phyloP scores from a whole-genome alignment of 2,797 vertebrate species.

The Lepus townsendii region DNA sequence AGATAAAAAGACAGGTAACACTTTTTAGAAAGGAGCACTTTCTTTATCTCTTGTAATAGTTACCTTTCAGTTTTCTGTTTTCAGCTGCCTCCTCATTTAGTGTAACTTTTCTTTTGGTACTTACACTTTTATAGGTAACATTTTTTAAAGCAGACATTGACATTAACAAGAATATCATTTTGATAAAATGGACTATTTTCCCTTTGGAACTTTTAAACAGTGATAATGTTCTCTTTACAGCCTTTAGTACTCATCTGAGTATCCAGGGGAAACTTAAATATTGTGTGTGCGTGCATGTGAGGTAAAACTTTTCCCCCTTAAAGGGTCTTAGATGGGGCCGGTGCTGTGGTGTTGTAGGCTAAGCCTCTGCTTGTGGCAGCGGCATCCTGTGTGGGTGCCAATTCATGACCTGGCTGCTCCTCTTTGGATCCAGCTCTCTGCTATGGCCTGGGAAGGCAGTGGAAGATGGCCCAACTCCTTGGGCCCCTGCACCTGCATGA shows the following conservation, averaged over 20 bases:
- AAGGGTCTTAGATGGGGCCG: too few species aligned
- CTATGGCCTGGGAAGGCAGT: too few species aligned
- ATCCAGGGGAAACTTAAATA: neutral
- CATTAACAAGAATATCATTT: neutral
- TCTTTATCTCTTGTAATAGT: neutral
- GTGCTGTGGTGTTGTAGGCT: too few species aligned
- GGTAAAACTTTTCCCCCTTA: neutral
- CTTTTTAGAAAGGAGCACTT: neutral
- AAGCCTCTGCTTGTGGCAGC: too few species aligned
- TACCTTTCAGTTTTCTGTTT: neutral
- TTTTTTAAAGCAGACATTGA: neutral
- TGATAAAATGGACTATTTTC: neutral
- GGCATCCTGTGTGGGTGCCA: too few species aligned
- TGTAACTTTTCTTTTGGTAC: constrained; percentile 1
- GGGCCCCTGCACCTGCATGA: too few species aligned
- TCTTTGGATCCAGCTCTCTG: too few species aligned
- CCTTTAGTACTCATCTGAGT: neutral
- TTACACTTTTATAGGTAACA: neutral
- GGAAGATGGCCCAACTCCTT: too few species aligned
- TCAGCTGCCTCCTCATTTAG: neutral
- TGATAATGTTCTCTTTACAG: neutral
- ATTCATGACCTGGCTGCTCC: too few species aligned
- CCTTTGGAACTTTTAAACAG: neutral
- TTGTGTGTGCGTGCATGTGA: neutral
- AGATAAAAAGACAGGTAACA: neutral